Evolutionary conservation across 1,140 invertebrate species (phyloP).

Genomic region (Drosophila oshimai): DNA sequence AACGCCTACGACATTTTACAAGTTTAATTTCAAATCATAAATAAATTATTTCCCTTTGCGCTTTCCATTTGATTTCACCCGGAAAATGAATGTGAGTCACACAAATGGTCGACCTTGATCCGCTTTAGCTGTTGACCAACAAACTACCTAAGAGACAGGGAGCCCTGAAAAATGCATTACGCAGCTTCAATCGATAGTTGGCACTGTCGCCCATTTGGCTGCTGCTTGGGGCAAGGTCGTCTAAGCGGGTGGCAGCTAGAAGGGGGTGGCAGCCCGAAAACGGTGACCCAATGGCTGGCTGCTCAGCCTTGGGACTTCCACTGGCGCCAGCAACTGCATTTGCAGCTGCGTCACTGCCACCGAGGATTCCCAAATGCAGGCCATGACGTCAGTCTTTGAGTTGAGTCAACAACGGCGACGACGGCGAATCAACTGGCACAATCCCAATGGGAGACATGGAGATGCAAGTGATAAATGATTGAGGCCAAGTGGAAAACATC

Average conservation of each 20-base stretch:
- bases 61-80: neutral
- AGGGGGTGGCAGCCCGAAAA: slow-evolving; percentile 7
- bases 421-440: slow-evolving; percentile 12
- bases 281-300: slow-evolving; percentile 50
- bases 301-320: slow-evolving; percentile 42
- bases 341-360: slow-evolving; percentile 45
- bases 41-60: neutral
- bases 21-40: too few relatives aligned
- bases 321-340: slow-evolving; percentile 21
- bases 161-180: slow-evolving; percentile 50
- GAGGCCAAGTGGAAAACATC: slow-evolving; percentile 26
- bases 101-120: slow-evolving; percentile 28
- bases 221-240: slow-evolving; percentile 51
- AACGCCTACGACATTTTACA: too few relatives aligned
- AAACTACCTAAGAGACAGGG: slow-evolving; percentile 3
- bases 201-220: slow-evolving; percentile 26
- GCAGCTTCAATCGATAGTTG: slow-evolving; percentile 61
- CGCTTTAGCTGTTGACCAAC: slow-evolving; percentile 4
- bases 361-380: slow-evolving; percentile 23
- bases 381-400: slow-evolving; percentile 43
- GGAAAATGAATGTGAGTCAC: slow-evolving; percentile 14
- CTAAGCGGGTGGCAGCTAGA: slow-evolving; percentile 12
- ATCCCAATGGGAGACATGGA: slow-evolving; percentile 26
- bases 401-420: slow-evolving; percentile 4
- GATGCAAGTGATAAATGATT: slow-evolving; percentile 54